Conservation (phyloP, 2,888 invertebrate species). For the Muschampia plurimacula region DNA sequence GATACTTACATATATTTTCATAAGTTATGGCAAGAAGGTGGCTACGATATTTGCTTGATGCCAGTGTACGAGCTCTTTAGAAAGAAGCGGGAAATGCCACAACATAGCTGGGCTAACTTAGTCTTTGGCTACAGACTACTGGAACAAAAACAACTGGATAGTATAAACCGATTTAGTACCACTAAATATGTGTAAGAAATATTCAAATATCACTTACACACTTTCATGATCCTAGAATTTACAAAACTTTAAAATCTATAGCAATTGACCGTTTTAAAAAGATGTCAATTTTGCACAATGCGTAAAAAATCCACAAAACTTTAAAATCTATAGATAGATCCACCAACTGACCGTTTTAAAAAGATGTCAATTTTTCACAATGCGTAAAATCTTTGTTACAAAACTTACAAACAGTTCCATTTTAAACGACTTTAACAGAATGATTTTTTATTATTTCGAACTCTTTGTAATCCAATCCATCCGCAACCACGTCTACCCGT, state of each 20-base stretch:
- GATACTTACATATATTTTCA: conserved; percentile 86
- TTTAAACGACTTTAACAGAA: neutral
- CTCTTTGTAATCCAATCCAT: too few species aligned
- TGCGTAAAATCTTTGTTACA: neutral
- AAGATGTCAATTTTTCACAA: too few species aligned
- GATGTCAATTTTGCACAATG: too few species aligned
- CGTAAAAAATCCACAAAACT: too few species aligned
- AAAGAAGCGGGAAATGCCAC: conserved; percentile 41
- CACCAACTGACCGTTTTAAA: too few species aligned
- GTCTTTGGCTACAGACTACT: conserved; percentile 66
- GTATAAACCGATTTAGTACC: conserved; percentile 56
- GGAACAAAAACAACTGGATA: conserved; percentile 55
- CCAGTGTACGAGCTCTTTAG: conserved; percentile 63
- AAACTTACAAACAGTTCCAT: conserved; percentile 1
- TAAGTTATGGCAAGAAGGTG: conserved; percentile 86
- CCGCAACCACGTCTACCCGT: too few species aligned
- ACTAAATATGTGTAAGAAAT: conserved; percentile 56
- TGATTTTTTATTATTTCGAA: too few species aligned
- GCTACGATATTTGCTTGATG: conserved; percentile 59
- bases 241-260: too few species aligned
- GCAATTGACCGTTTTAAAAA: too few species aligned
- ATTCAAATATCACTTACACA: neutral
- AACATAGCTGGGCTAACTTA: conserved; percentile 56
- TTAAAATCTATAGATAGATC: too few species aligned
- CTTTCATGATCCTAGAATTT: too few species aligned